These are phyloP conservation scores for Spheniscus humboldti DNA, from an alignment of 2,797 vertebrate species.

Conservation along the genomic window DNA sequence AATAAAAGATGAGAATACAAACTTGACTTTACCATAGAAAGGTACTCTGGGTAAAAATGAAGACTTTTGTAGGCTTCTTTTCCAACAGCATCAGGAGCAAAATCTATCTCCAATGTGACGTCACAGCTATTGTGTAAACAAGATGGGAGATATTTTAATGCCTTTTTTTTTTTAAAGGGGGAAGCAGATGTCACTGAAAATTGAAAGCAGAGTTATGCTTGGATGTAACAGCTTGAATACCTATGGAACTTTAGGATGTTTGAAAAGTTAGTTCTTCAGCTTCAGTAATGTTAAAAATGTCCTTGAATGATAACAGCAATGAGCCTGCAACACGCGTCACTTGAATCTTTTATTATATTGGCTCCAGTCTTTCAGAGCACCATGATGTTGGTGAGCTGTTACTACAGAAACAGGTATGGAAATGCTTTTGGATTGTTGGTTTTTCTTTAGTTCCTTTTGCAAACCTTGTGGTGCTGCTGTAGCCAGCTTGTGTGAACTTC, in stretches of 20 bases:
- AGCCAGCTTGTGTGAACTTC: neutral
- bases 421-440: neutral
- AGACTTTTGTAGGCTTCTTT: neutral
- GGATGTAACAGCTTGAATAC: neutral
- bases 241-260: neutral
- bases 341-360: neutral
- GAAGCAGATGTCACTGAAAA: neutral
- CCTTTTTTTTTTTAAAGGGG: fast-evolving
- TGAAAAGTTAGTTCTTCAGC: neutral
- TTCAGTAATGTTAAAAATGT: neutral
- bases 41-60: neutral
- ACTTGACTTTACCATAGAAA: neutral
- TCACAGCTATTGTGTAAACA: neutral
- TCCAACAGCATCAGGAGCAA: neutral
- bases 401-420: neutral
- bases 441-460: neutral
- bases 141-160: neutral
- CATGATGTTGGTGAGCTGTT: neutral
- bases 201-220: neutral
- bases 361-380: neutral
- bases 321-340: neutral
- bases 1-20: neutral
- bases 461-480: neutral
- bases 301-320: neutral
- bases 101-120: neutral